These are phyloP conservation scores for mouse (Mus musculus) DNA, from an alignment of 2,113 vertebrate species.

Conservation along the genomic window DNA sequence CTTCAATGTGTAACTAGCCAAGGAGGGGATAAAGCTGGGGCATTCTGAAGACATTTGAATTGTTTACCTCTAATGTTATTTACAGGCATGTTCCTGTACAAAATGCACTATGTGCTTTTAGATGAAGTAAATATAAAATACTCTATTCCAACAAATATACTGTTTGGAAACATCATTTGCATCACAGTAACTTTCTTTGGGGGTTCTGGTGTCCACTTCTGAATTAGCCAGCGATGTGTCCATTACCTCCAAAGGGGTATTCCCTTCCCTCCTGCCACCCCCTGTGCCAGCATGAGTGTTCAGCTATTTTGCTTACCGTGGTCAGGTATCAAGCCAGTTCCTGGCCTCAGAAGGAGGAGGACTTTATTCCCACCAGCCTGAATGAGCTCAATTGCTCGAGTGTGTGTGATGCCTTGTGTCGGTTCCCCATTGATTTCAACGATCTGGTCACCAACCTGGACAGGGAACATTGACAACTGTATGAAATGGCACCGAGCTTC, in stretches of 20 bases:
- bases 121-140: neutral
- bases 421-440: conserved; percentile 99
- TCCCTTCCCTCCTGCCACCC: neutral
- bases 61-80: neutral
- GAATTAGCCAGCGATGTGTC: neutral
- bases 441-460: conserved; percentile 98
- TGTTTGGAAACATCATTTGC: neutral
- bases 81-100: conserved; percentile 6
- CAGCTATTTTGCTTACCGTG: conserved; percentile 89
- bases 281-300: neutral
- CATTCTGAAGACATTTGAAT: neutral
- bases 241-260: neutral
- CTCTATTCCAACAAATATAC: neutral
- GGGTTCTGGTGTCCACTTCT: neutral
- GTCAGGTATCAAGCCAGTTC: conserved; percentile 96
- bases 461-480: conserved; percentile 46
- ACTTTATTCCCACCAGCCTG: conserved; percentile 97
- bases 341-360: conserved; percentile 94
- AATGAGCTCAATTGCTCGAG: conserved; percentile 98
- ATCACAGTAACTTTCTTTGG: neutral
- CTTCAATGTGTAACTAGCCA: neutral
- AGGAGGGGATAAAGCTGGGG: neutral
- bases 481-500: neutral
- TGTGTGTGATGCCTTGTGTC: conserved; percentile 98
- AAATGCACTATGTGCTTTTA: conserved; percentile 15